Evolutionary conservation across 1,140 invertebrate genomes (phyloP).

Genomic region (Formica exsecta): DNA sequence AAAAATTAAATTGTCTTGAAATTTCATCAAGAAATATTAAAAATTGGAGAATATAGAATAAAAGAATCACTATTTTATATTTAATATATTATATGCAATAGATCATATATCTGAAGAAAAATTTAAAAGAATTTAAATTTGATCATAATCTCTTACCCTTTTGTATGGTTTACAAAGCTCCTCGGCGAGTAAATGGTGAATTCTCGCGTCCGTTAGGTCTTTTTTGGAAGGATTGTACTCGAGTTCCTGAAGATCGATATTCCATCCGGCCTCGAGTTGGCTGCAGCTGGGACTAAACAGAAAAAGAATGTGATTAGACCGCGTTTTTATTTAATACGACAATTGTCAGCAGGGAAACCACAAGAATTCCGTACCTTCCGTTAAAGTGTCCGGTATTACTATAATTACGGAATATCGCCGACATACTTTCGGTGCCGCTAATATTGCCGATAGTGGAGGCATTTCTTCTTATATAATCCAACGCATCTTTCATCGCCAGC

Average conservation of each 20-base stretch:
- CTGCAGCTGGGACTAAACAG: slow-evolving; percentile 91
- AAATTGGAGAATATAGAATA: neutral
- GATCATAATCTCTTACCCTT: slow-evolving; percentile 88
- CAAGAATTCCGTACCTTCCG: slow-evolving; percentile 89
- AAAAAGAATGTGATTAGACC: slow-evolving; percentile 43
- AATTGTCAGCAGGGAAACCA: slow-evolving; percentile 4
- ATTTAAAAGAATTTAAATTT: slow-evolving; percentile 1
- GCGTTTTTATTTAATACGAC: slow-evolving; percentile 26
- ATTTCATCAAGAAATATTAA: neutral
- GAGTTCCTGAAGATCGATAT: slow-evolving; percentile 96
- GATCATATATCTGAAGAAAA: neutral
- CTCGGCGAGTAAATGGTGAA: slow-evolving; percentile 96
- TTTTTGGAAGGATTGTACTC: slow-evolving; percentile 97
- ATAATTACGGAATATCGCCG: slow-evolving; percentile 95
- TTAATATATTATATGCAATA: slow-evolving; percentile 10
- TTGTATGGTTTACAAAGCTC: slow-evolving; percentile 96
- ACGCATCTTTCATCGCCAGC: slow-evolving; percentile 96
- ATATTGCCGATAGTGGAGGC: slow-evolving; percentile 94
- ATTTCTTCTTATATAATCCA: slow-evolving; percentile 95
- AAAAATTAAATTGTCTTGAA: neutral
- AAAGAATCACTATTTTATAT: neutral
- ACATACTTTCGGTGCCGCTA: slow-evolving; percentile 95
- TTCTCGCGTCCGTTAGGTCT: slow-evolving; percentile 96
- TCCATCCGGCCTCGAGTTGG: slow-evolving; percentile 93
- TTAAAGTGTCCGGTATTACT: slow-evolving; percentile 92